Conservation (phyloP, 1,140 invertebrate species). For the Drosophila nigrodunni region DNA sequence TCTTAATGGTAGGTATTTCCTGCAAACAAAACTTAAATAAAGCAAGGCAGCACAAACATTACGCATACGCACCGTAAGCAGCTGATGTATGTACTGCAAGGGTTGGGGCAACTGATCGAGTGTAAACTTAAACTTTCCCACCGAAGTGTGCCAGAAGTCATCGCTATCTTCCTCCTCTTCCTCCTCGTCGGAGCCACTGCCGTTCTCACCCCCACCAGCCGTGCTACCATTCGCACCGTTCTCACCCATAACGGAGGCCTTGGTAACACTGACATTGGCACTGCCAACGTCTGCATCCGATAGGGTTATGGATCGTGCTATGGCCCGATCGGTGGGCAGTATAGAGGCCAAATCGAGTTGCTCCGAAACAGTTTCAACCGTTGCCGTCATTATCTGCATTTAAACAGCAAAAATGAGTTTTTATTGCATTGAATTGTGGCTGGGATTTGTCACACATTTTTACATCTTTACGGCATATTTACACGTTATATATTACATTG, state of each 20-base stretch:
- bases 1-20: conserved; percentile 92
- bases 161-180: conserved; percentile 90
- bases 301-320: conserved; percentile 94
- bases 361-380: conserved; percentile 96
- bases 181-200: conserved; percentile 88
- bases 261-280: conserved; percentile 80
- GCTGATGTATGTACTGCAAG: conserved; percentile 95
- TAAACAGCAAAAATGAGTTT: conserved; percentile 48
- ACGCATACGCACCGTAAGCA: conserved; percentile 90
- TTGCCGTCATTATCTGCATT: conserved; percentile 94
- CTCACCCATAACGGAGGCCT: conserved; percentile 86
- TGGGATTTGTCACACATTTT: not conserved
- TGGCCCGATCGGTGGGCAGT: conserved; percentile 92
- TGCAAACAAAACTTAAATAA: conserved; percentile 61
- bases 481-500: conserved; percentile 58
- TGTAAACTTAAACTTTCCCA: conserved; percentile 95
- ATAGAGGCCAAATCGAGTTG: conserved; percentile 92
- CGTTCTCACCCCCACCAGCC: conserved; percentile 85
- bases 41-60: not conserved
- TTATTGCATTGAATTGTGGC: conserved; percentile 13
- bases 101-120: conserved; percentile 96
- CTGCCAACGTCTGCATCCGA: conserved; percentile 93
- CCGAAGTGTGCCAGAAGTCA: conserved; percentile 95
- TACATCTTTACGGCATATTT: conserved; percentile 55
- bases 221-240: conserved; percentile 74